A percentile compares a stretch with the other conserved stretches of the same genome.
Evolutionary conservation across 2,888 invertebrate species (phyloP).

Genomic region (Diogma glabrata): DNA sequence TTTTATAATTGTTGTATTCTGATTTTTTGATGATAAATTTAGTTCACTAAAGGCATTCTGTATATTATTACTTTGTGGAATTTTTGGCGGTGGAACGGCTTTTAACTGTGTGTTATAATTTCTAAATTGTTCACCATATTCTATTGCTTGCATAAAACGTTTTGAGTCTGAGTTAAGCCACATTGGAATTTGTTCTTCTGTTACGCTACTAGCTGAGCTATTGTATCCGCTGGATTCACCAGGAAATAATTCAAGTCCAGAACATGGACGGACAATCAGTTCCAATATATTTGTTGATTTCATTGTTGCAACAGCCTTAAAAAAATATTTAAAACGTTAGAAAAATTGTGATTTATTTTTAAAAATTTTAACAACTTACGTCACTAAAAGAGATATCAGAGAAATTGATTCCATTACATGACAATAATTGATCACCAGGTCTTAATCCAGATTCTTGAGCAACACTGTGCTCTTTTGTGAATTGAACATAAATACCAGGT

Average conservation of each 20-base stretch:
- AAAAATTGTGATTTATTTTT: neutral
- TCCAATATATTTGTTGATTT: slow-evolving; percentile 66
- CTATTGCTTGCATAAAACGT: slow-evolving; percentile 56
- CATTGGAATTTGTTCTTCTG: slow-evolving; percentile 58
- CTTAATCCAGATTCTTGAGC: slow-evolving; percentile 78
- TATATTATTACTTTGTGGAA: too few relatives aligned
- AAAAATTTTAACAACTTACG: slow-evolving; percentile 38
- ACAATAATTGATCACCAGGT: slow-evolving; percentile 83
- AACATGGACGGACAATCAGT: slow-evolving; percentile 62
- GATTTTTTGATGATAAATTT: slow-evolving; percentile 19
- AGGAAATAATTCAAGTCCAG: slow-evolving; percentile 66
- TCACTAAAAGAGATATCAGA: slow-evolving; percentile 69
- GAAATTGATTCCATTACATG: slow-evolving; percentile 75
- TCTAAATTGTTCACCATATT: neutral
- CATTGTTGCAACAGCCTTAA: slow-evolving; percentile 67
- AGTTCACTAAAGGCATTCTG: too few relatives aligned
- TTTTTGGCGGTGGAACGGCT: too few relatives aligned
- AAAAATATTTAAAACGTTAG: too few relatives aligned
- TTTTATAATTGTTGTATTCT: slow-evolving; percentile 62
- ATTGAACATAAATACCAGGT: slow-evolving; percentile 81
- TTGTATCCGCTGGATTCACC: slow-evolving; percentile 77
- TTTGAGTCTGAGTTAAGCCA: slow-evolving; percentile 49
- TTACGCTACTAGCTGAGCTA: slow-evolving; percentile 71
- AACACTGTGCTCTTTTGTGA: slow-evolving; percentile 78
- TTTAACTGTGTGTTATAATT: neutral